Conservation (phyloP, 2,888 invertebrate genomes). For the Temnothorax unifasciatus region DNA sequence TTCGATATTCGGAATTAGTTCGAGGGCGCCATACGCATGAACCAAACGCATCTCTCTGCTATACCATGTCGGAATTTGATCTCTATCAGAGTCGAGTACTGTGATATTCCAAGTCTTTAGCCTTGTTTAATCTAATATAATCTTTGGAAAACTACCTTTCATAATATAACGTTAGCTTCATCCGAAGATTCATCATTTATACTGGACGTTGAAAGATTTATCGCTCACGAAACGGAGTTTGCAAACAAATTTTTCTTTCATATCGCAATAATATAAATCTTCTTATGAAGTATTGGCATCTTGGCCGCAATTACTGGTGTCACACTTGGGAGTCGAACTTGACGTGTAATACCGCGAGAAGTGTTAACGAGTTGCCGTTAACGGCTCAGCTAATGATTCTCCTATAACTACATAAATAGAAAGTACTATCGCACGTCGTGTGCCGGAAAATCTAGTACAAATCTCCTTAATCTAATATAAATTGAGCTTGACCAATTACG, state of each 20-base stretch:
- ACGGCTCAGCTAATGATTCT: neutral
- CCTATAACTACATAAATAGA: constrained; percentile 33
- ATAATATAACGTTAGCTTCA: neutral
- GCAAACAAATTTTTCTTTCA: neutral
- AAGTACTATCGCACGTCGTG: constrained; percentile 7
- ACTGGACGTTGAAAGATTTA: constrained; percentile 29
- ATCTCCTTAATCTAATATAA: neutral
- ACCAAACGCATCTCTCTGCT: neutral
- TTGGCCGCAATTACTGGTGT: neutral
- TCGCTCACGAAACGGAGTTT: neutral
- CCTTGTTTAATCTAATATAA: constrained; percentile 1
- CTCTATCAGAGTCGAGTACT: neutral
- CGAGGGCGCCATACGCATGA: neutral
- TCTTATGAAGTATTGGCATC: neutral
- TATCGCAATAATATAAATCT: constrained; percentile 12
- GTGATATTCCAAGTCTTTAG: neutral
- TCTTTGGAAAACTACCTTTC: neutral
- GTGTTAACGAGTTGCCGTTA: constrained; percentile 3
- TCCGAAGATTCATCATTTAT: constrained; percentile 24
- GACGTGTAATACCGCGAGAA: neutral
- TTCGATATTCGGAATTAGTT: constrained; percentile 13
- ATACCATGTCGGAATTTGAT: neutral
- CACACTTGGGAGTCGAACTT: constrained; percentile 15
- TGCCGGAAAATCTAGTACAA: neutral
- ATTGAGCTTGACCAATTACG: neutral